A percentile compares a stretch with the other conserved stretches of the same genome.
Conservation (phyloP, 2,888 invertebrate genomes). For the Trachelus tabidus region DNA sequence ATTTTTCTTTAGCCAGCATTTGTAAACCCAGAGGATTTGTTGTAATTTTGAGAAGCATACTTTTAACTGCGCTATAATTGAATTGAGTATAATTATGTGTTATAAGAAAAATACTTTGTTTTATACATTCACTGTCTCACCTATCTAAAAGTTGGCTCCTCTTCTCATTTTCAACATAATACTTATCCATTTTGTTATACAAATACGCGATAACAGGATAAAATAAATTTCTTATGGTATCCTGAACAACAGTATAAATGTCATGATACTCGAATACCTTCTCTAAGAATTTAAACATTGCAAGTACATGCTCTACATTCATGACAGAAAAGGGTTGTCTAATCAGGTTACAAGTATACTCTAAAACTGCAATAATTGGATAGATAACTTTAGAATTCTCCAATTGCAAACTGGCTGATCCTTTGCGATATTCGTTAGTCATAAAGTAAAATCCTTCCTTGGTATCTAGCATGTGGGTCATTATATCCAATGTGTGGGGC, state of each 20-base stretch:
- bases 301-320: conserved; percentile 49
- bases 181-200: conserved; percentile 57
- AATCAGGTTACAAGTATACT: conserved; percentile 47
- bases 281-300: conserved; percentile 49
- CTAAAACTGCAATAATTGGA: conserved; percentile 46
- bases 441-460: conserved; percentile 53
- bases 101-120: background rate
- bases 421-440: conserved; percentile 40
- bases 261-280: conserved; percentile 50
- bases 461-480: conserved; percentile 52
- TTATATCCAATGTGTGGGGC: conserved; percentile 53
- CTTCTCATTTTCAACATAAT: conserved; percentile 56
- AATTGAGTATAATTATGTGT: background rate
- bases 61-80: conserved; percentile 49
- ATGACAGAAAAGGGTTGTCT: conserved; percentile 60
- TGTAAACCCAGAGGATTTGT: conserved; percentile 53
- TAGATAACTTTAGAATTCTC: conserved; percentile 31
- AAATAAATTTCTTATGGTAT: conserved; percentile 43
- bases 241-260: conserved; percentile 41
- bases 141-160: conserved; percentile 56
- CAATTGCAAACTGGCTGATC: conserved; percentile 35
- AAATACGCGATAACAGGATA: conserved; percentile 55
- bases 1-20: conserved; percentile 45
- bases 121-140: conserved; percentile 34
- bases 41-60: conserved; percentile 52